Conservation (phyloP, 2,113 vertebrate genomes). For the Promerops cafer region DNA sequence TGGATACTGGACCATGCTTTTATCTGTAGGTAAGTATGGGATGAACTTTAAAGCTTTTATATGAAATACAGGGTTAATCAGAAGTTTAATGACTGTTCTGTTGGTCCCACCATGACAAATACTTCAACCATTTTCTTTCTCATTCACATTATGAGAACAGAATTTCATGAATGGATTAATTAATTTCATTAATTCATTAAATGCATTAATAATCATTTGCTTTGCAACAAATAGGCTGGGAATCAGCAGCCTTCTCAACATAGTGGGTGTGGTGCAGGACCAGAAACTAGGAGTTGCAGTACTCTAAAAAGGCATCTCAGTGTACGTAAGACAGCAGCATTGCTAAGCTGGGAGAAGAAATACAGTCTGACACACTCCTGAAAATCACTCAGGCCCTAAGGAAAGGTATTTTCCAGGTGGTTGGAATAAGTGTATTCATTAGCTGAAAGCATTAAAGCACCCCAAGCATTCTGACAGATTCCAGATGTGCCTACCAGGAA, state of each 20-base stretch:
- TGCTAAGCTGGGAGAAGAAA: background rate
- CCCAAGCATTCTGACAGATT: background rate
- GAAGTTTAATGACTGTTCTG: background rate
- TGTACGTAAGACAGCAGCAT: background rate
- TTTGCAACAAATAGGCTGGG: background rate
- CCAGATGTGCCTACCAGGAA: background rate
- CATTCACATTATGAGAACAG: background rate
- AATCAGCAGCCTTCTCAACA: background rate
- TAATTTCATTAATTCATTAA: too few species aligned
- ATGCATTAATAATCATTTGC: background rate
- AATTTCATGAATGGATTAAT: too few species aligned
- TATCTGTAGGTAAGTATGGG: background rate
- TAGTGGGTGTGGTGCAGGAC: background rate
- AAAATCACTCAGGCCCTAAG: background rate
- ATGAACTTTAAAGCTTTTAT: background rate
- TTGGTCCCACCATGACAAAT: background rate
- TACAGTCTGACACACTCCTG: background rate
- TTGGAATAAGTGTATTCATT: background rate
- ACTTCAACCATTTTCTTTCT: background rate
- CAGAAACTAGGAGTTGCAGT: background rate
- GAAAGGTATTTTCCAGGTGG: background rate
- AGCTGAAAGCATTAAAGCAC: background rate
- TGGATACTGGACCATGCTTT: background rate
- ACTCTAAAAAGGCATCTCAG: background rate
- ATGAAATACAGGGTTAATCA: background rate